Evolutionary conservation across 1,140 invertebrate genomes (phyloP), one percentile per base, ranked within the genome.

Genomic region (Matsumurasca onukii): DNA sequence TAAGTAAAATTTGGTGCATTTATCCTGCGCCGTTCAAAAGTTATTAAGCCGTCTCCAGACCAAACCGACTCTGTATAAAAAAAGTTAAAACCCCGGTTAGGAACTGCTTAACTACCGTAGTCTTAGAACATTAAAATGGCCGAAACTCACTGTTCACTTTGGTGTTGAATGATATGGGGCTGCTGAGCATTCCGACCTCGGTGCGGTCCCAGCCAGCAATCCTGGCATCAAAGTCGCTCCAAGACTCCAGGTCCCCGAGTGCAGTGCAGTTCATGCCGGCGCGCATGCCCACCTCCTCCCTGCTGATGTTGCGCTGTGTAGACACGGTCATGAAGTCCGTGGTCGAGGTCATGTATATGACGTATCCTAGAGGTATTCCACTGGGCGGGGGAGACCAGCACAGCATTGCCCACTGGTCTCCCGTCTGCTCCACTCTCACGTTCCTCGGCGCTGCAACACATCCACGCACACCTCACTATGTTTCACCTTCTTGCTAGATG

Each of bases 381-480:
- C 55, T 71, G 24, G 61, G 31, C 13, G 70, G 66, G 20, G 48
- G 66, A 2, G 31, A 48, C 70, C 70, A 71, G 30, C 70, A 71
- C n/a, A 71, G 62, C 70, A 69, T 57, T 3, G 59, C 59, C 70
- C 70, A 71, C 48, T 51, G 39, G 55, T 71, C 70, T 12, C 70
- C 67, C 2, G 67, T 69, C 20, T 64, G 62, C 34, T 31, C 70
- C 25, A 71, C 70, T 30, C 45, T 34, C 15, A 71, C 25, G 2
- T 71, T 45, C 31, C 61, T 61, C n/a, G 70, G 70, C 30, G 52
- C 70, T 69, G 24, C 15, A 52, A 66, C 49, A 24, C 30, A 39
- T 9, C 34, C n/a, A n/a, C n/a, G n/a, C n/a, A n/a, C n/a, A n/a
- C n/a, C n/a, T n/a, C n/a, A n/a, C n/a, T n/a, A n/a, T n/a, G n/a